A percentile compares a stretch with the other conserved stretches of the same genome.
Evolutionary conservation across 2,888 invertebrate species (phyloP).

Genomic region (Ceramica pisi): DNA sequence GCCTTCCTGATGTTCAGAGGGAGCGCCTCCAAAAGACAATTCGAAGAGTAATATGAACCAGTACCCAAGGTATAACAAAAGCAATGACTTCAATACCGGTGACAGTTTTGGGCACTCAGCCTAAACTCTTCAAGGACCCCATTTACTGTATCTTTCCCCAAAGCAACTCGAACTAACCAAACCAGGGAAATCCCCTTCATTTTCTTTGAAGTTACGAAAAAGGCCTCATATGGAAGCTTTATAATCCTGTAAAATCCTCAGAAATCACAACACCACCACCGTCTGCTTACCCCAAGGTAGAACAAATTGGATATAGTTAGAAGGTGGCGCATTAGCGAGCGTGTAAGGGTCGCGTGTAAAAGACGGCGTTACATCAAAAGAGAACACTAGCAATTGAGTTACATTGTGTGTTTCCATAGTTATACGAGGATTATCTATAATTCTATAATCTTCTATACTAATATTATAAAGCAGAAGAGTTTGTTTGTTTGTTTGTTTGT

Average conservation of each 20-base stretch:
- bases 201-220: not conserved
- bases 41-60: no score
- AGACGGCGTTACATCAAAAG: slow-evolving; percentile 82
- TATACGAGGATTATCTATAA: slow-evolving; percentile 9
- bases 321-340: slow-evolving; percentile 66
- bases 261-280: slow-evolving; percentile 38
- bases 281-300: slow-evolving; percentile 37
- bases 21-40: no score
- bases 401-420: slow-evolving; percentile 72
- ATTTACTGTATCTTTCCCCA: no score
- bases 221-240: not conserved
- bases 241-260: slow-evolving; percentile 18
- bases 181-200: not conserved
- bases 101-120: not conserved
- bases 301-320: slow-evolving; percentile 66
- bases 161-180: not conserved
- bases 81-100: not conserved
- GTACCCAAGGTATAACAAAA: no score
- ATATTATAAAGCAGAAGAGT: no score
- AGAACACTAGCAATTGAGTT: slow-evolving; percentile 81
- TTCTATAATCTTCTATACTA: no score
- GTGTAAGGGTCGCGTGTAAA: slow-evolving; percentile 70
- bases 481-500: no score
- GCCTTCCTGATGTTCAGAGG: no score
- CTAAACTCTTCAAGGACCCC: not conserved